Evolutionary conservation across 2,797 vertebrate genomes (phyloP).

Genomic region (Sebastes hubbsi): DNA sequence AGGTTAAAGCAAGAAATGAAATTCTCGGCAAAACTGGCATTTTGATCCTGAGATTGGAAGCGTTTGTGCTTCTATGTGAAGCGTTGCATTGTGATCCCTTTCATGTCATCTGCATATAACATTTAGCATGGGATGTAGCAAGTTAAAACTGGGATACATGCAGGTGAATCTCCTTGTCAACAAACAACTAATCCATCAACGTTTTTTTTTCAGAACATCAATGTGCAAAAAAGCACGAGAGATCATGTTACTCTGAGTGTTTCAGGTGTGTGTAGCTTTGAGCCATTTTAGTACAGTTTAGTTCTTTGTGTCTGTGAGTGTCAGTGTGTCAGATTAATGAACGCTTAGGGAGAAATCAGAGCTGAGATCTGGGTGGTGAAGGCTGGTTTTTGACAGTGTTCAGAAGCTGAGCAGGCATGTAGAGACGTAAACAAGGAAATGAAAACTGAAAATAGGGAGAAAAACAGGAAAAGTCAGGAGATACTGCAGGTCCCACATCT

Average conservation of each 20-base stretch:
- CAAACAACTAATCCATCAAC: neutral
- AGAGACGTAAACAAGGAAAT: slow-evolving; percentile 10
- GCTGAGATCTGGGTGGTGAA: slow-evolving; percentile 7
- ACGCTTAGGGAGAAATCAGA: slow-evolving; percentile 24
- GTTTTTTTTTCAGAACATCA: neutral
- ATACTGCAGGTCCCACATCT: slow-evolving; percentile 24
- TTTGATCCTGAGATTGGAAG: neutral
- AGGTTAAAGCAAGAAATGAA: neutral
- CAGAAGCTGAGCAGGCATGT: neutral
- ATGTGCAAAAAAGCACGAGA: neutral
- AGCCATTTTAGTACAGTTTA: neutral
- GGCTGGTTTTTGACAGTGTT: neutral
- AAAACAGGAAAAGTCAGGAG: neutral
- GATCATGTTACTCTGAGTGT: neutral
- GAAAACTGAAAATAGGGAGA: neutral
- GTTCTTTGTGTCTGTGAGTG: slow-evolving; percentile 5
- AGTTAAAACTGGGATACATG: neutral
- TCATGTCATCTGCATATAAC: neutral
- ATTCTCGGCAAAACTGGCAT: slow-evolving; percentile 2
- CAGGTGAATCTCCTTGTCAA: neutral
- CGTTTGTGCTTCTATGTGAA: neutral
- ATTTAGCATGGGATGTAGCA: neutral
- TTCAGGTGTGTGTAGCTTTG: neutral
- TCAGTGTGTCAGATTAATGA: slow-evolving; percentile 32
- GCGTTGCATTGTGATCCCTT: neutral